Base-by-base conservation (phyloP, 2,797 vertebrate genomes). In the Nyctalus aviator region DNA sequence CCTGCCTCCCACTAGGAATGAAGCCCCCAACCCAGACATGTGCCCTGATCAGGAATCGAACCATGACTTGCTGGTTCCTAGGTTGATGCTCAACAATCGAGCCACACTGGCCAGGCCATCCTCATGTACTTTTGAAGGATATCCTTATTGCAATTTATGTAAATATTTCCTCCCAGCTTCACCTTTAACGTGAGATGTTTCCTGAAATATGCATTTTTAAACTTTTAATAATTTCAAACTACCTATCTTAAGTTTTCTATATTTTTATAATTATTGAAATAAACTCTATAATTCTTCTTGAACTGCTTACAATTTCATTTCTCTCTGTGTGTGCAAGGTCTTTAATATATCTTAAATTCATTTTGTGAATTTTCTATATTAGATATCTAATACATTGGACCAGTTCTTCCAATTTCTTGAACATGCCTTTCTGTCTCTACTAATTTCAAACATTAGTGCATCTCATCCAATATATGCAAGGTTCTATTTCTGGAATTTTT, bases 231-330 rank as follows among this genome's bases (percentile, higher is more conserved):
- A 71, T 94, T 84, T 86, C 14, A 68, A 93, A 68, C 72, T 69
- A 46, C 32, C 2, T 18, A 50, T 79, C 18, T 87, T 35, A 32
- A 68, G n/a, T 35, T 89, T 85, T 77, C 44, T 53, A 21, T 73
- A 41, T 72, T 78, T 96, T 78, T 37, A 59, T 53, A 46, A 48
- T 82, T 77, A 46, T 62, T 86, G 15, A 85, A 82, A 75, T 66
- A 55, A 83, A 87, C 62, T 55, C 10, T 55, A 9, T 82, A 41
- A 46, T 83, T 59, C 10, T 20, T 90, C 72, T 76, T 76, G 48
- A 77, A 4, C 41, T 7, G 17, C 32, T 69, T 44, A 76, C 5
- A 68, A 20, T 62, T 85, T 92, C 71, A 75, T 41, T 79, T 79
- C 21, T 62, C 11, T 48, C 7, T 50, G 15, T 77, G 35, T 23